Conservation (phyloP, 2,888 invertebrate genomes). For the Macaria liturata region DNA sequence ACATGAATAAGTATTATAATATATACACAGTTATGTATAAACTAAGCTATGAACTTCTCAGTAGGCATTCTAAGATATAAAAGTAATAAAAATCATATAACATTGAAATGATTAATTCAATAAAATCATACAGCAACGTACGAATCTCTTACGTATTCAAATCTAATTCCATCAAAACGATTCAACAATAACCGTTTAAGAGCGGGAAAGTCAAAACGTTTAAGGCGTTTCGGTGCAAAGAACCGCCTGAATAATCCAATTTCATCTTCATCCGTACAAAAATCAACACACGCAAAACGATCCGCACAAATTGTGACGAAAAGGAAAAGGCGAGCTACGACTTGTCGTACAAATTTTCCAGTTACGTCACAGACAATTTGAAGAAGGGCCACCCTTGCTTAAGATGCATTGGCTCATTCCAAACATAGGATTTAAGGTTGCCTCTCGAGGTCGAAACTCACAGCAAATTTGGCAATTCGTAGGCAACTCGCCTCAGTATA, state of each 20-base stretch:
- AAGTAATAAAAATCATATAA: too few relatives aligned
- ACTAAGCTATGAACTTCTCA: too few relatives aligned
- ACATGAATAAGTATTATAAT: too few relatives aligned
- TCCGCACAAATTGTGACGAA: conserved; percentile 43
- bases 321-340: conserved; percentile 42
- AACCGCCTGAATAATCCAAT: conserved; percentile 27
- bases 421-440: conserved; percentile 73
- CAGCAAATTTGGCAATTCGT: conserved; percentile 78
- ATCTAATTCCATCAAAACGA: too few relatives aligned
- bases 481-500: conserved; percentile 72
- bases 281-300: conserved; percentile 35
- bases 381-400: conserved; percentile 67
- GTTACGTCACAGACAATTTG: conserved; percentile 66
- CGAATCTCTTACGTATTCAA: too few relatives aligned
- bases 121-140: too few relatives aligned
- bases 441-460: conserved; percentile 58
- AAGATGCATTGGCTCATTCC: conserved; percentile 81
- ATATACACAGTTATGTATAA: too few relatives aligned
- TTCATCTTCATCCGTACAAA: conserved; percentile 27
- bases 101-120: too few relatives aligned
- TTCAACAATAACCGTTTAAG: too few relatives aligned
- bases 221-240: conserved; percentile 5
- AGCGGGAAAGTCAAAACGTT: conserved; percentile 5
- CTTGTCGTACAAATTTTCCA: conserved; percentile 47
- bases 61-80: too few relatives aligned